phyloP scores from a whole-genome alignment of 2,888 invertebrate genomes.

The Xanthorhoe designata region DNA sequence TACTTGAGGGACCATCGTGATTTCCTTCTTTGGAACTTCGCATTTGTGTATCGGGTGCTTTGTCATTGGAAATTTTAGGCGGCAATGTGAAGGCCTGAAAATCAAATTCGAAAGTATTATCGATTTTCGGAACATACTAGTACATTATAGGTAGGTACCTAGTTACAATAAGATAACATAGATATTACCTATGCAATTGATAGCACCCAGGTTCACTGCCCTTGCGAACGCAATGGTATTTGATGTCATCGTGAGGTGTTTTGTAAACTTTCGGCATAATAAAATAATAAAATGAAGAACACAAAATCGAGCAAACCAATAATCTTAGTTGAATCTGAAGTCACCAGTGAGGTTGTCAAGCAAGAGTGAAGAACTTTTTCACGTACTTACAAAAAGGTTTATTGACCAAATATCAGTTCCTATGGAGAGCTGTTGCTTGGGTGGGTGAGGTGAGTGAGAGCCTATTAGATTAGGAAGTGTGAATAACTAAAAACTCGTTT shows the following conservation, averaged over 20 bases:
- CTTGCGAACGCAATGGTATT: slow-evolving; percentile 63
- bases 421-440: neutral
- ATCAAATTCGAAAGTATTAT: neutral
- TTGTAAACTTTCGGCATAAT: slow-evolving; percentile 70
- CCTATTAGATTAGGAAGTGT: too few species aligned
- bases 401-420: neutral
- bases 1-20: slow-evolving; percentile 63
- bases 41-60: slow-evolving; percentile 78
- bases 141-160: too few species aligned
- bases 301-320: slow-evolving; percentile 25
- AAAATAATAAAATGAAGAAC: slow-evolving; percentile 39
- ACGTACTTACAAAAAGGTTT: neutral
- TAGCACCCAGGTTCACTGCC: slow-evolving; percentile 75
- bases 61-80: slow-evolving; percentile 72
- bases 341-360: slow-evolving; percentile 10
- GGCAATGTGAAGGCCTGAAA: slow-evolving; percentile 77
- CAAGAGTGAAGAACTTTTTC: neutral
- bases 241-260: slow-evolving; percentile 66
- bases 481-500: too few species aligned
- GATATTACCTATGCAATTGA: slow-evolving; percentile 70
- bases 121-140: too few species aligned
- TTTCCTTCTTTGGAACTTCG: slow-evolving; percentile 61
- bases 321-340: neutral
- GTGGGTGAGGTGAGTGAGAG: too few species aligned
- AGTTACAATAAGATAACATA: too few species aligned